These are phyloP conservation scores for Microctonus brassicae DNA, from an alignment of 2,888 invertebrate genomes.

Conservation along the genomic window DNA sequence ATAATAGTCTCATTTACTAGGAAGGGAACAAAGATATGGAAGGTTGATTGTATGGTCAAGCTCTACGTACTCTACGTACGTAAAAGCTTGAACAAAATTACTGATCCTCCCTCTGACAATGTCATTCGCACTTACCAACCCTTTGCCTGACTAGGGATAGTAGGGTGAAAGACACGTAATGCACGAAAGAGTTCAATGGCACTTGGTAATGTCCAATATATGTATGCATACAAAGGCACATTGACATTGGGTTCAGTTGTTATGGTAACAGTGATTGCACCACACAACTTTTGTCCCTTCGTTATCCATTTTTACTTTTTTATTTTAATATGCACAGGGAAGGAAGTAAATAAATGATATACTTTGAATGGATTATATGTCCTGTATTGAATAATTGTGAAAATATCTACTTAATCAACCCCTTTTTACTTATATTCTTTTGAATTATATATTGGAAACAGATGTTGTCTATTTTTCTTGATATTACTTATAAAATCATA, in stretches of 20 bases:
- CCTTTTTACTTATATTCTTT: background rate
- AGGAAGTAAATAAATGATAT: too few relatives aligned
- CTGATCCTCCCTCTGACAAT: conserved; percentile 26
- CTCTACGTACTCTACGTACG: too few relatives aligned
- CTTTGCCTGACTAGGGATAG: conserved; percentile 33
- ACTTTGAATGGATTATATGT: too few relatives aligned
- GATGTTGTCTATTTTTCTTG: background rate
- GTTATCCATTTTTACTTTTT: conserved; percentile 26
- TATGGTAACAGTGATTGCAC: conserved; percentile 54
- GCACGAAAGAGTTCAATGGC: conserved; percentile 52
- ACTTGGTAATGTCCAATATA: conserved; percentile 37
- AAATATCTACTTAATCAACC: too few relatives aligned
- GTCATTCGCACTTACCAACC: conserved; percentile 40
- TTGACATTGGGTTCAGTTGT: conserved; percentile 45
- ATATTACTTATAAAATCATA: too few relatives aligned
- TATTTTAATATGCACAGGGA: conserved; percentile 15
- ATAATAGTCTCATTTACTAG: background rate
- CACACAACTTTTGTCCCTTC: conserved; percentile 41
- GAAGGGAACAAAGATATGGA: background rate
- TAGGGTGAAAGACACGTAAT: conserved; percentile 53
- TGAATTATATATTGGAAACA: background rate
- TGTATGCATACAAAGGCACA: background rate
- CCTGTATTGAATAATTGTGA: too few relatives aligned
- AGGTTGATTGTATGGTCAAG: background rate
- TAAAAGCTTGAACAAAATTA: background rate